Evolutionary conservation across 1,140 invertebrate genomes (phyloP), one percentile per base, ranked within the genome.

Genomic region (Triops longicaudatus): DNA sequence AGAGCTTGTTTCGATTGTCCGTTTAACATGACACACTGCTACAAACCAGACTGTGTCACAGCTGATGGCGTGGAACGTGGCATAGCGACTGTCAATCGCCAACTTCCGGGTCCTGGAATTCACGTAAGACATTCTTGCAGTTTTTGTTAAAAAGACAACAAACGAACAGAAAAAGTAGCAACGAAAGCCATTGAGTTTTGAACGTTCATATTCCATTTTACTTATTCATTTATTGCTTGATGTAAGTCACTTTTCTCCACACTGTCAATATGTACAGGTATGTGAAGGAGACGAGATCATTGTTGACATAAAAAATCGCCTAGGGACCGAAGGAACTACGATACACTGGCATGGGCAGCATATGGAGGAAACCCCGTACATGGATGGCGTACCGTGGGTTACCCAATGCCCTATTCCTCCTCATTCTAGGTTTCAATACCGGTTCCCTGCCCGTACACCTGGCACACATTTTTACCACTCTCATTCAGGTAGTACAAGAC

Each of bases 381-480:
- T 76, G 72, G 79, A 80, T 50, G 79, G 79, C 0, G 79, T 80
- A 22, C 79, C 79, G 6, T 50, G 77, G 14, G 72, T 80, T 50
- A 78, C 77, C 4, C 77, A 77, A 74, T 74, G 76, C 31, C 72
- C 77, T 44, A 78, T 80, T 73, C 31, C 63, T 5, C 72, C 37
- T 26, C 26, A 41, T 72, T 73, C 74, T 17, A 22, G 75, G 42
- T 78, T 74, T 79, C 80, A 79, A 72, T 82, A 82, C 77, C 75
- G 76, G 7, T 85, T 88, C 77, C 82, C 82, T 73, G 88, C 88
- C 7, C 83, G 85, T 41, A 83, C 83, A 31, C 26, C 80, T 42
- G 89, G 88, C 2, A 88, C 88, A 1, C 86, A 88, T 80, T 88
- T 87, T 78, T 90, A 88, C 81, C 88, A 89, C 80, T 86, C 88